These are phyloP conservation scores for Epizoanthus ramosus DNA, from an alignment of 92 coral and sea anemone genomes.

Conservation along the genomic window DNA sequence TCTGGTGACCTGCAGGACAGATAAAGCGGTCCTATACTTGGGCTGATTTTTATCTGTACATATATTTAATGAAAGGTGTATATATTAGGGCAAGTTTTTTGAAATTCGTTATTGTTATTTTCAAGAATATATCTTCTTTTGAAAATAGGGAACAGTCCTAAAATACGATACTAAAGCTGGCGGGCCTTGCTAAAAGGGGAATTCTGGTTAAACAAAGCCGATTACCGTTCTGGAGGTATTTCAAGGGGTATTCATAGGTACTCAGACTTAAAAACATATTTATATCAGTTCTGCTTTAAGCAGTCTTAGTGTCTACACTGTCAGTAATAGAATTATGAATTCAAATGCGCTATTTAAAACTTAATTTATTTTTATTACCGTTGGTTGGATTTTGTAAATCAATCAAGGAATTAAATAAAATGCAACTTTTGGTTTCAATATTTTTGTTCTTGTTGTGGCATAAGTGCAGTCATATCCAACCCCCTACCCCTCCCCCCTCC, in stretches of 20 bases:
- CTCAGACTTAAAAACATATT: not conserved
- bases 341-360: slow-evolving; percentile 1
- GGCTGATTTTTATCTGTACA: not conserved
- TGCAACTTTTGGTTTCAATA: not conserved
- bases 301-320: not conserved
- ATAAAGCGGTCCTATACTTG: too few species aligned
- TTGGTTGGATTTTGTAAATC: slow-evolving; percentile 27
- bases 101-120: slow-evolving; percentile 9
- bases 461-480: not conserved
- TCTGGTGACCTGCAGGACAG: not conserved
- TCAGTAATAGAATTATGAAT: not conserved
- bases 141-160: not conserved
- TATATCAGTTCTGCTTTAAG: not conserved
- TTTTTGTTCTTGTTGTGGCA: not conserved
- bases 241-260: not conserved
- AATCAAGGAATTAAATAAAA: slow-evolving; percentile 27
- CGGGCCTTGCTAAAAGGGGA: not conserved
- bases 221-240: not conserved
- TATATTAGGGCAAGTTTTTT: slow-evolving; percentile 30
- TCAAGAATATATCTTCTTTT: slow-evolving; percentile 15
- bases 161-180: not conserved
- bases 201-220: not conserved
- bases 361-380: slow-evolving; percentile 25
- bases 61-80: slow-evolving; percentile 28
- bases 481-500: not conserved